These are phyloP conservation scores for Cheirogaleus medius DNA, from an alignment of 2,113 vertebrate species.

Conservation along the genomic window DNA sequence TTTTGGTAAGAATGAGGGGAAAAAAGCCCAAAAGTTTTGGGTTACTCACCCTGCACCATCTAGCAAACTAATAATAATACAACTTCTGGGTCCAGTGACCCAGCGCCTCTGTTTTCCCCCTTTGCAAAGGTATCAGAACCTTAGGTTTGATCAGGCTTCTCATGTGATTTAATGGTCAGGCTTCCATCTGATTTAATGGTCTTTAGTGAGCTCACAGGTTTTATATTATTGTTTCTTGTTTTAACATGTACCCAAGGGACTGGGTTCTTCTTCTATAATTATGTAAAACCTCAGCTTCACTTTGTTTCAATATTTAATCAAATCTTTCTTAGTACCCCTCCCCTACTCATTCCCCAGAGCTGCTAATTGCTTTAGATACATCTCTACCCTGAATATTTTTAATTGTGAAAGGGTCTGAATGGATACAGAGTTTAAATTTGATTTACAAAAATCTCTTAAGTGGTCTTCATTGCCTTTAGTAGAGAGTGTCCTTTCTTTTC, in stretches of 20 bases:
- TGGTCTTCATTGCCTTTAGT: constrained; percentile 44
- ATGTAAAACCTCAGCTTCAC: not conserved
- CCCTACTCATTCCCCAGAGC: not conserved
- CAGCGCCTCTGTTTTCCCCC: fast-evolving
- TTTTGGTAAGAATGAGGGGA: not conserved
- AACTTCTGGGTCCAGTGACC: fast-evolving
- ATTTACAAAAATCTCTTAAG: constrained; percentile 65
- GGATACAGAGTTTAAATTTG: constrained; percentile 48
- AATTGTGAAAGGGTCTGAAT: constrained; percentile 64
- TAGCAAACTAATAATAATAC: not conserved
- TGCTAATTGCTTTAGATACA: constrained; percentile 52
- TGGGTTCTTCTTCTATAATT: not conserved
- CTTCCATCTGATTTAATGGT: not conserved
- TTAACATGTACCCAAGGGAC: not conserved
- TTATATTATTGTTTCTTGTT: not conserved
- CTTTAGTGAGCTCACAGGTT: not conserved
- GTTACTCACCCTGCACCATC: not conserved
- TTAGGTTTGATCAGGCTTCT: not conserved
- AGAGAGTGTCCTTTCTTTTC: constrained; percentile 44
- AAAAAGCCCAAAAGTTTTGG: not conserved
- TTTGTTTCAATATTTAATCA: constrained; percentile 56
- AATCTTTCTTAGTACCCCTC: not conserved
- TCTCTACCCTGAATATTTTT: constrained; percentile 35
- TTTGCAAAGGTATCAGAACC: not conserved
- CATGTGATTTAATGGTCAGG: no score